Percentiles rank a stretch among this genome's conserved stretches.
Conservation (phyloP, 2,888 invertebrate species). For the Liposcelis brunnea region DNA sequence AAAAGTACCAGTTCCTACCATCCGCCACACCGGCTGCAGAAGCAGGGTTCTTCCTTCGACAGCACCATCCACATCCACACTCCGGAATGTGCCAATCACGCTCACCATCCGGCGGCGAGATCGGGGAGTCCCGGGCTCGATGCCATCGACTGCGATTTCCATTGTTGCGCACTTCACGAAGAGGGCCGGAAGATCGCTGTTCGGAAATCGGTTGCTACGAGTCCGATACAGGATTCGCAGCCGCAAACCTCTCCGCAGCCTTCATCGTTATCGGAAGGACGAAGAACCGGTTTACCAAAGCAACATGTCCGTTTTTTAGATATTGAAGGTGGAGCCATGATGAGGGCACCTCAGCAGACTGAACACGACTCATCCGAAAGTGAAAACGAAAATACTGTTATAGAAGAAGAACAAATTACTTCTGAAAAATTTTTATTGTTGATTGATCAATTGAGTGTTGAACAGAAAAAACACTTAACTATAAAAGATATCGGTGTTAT, state of each 20-base stretch:
- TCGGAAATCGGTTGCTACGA: constrained; percentile 82
- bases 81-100: constrained; percentile 56
- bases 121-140: constrained; percentile 43
- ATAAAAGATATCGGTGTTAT: constrained; percentile 93
- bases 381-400: constrained; percentile 82
- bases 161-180: constrained; percentile 87
- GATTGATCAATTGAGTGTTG: constrained; percentile 82
- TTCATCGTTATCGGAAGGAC: constrained; percentile 22
- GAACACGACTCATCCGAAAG: constrained; percentile 81
- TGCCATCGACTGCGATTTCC: constrained; percentile 74
- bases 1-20: constrained; percentile 17
- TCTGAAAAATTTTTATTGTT: constrained; percentile 84
- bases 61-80: constrained; percentile 66
- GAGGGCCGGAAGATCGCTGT: constrained; percentile 82
- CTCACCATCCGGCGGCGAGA: constrained; percentile 43
- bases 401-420: constrained; percentile 78
- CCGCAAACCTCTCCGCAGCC: constrained; percentile 43
- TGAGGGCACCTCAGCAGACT: constrained; percentile 20
- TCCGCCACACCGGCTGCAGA: constrained; percentile 29
- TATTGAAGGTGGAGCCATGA: constrained; percentile 35
- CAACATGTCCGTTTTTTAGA: constrained; percentile 61
- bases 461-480: constrained; percentile 79
- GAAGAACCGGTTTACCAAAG: constrained; percentile 27
- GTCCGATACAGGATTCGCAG: constrained; percentile 62
- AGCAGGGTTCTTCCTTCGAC: constrained; percentile 43